Conservation (phyloP, 2,113 vertebrate genomes). For the Megaptera novaeangliae region DNA sequence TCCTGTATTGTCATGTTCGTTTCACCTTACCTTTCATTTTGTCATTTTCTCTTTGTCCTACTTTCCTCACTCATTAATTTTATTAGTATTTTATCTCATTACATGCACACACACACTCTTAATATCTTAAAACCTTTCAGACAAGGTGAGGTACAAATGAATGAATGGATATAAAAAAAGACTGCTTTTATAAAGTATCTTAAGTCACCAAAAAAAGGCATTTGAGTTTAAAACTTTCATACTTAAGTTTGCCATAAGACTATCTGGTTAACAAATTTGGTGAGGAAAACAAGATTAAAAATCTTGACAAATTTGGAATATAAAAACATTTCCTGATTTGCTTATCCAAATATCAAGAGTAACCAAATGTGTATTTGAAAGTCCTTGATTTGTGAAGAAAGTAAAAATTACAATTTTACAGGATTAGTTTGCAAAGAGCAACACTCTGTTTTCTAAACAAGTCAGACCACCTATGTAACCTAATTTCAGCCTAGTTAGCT, state of each 20-base stretch:
- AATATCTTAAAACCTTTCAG: neutral
- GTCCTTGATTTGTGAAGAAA: neutral
- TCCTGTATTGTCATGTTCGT: neutral
- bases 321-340: neutral
- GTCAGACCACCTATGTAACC: neutral
- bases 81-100: neutral
- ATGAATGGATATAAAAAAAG: neutral
- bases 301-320: conserved; percentile 12
- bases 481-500: neutral
- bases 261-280: conserved; percentile 36
- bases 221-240: neutral
- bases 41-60: neutral
- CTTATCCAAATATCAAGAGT: conserved; percentile 22
- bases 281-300: neutral
- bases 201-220: neutral
- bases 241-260: neutral
- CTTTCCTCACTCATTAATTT: neutral
- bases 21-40: neutral
- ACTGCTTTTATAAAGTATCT: neutral
- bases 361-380: neutral
- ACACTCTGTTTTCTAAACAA: conserved; percentile 12
- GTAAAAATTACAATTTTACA: neutral
- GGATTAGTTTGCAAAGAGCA: neutral
- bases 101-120: neutral
- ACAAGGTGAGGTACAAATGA: neutral